Percentiles rank a stretch among this genome's conserved stretches.
These are phyloP conservation scores for Scytalopus superciliaris DNA, from an alignment of 2,113 vertebrate genomes.

Conservation along the genomic window DNA sequence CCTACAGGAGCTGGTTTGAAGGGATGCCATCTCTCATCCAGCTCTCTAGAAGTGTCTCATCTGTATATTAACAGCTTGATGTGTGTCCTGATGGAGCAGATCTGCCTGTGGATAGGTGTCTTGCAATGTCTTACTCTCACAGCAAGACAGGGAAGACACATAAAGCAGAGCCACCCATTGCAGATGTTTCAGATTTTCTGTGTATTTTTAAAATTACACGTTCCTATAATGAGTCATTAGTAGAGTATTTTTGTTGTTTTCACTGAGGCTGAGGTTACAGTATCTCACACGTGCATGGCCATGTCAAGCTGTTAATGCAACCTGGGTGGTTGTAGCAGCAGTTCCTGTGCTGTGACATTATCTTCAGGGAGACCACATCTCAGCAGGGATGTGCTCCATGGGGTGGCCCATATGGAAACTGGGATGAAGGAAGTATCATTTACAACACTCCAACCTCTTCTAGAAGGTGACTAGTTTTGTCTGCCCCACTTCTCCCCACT, in stretches of 20 bases:
- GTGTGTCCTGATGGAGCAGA: not conserved
- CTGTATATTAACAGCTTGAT: not conserved
- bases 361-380: not conserved
- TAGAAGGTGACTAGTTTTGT: not conserved
- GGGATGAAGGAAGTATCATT: not conserved
- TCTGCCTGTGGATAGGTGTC: accelerated
- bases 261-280: not conserved
- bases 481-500: not conserved
- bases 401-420: not conserved
- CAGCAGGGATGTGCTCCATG: not conserved
- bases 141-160: not conserved
- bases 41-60: not conserved
- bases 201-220: not conserved
- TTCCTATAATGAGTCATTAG: not conserved
- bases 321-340: not conserved
- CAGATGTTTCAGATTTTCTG: not conserved
- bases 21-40: not conserved
- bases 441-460: not conserved
- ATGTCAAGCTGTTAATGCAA: not conserved
- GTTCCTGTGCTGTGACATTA: not conserved
- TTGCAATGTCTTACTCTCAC: not conserved
- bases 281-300: not conserved
- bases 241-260: not conserved
- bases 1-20: not conserved
- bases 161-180: accelerated